Conservation (phyloP, 1,140 invertebrate species). For the Tetramorium simillimum region DNA sequence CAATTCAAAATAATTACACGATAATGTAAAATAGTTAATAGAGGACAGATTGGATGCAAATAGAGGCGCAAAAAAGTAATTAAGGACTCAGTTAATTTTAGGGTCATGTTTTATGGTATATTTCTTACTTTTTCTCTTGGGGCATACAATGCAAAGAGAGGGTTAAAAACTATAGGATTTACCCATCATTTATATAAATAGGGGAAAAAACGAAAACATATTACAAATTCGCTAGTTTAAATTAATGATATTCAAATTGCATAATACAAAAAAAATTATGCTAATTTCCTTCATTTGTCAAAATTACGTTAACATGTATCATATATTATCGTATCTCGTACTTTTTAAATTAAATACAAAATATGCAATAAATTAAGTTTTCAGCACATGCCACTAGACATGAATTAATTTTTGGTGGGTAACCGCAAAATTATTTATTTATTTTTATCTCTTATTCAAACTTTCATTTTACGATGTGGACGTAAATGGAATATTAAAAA, state of each 20-base stretch:
- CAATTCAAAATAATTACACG: conserved; percentile 23
- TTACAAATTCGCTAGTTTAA: conserved; percentile 63
- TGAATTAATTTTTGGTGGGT: background rate
- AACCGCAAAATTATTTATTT: background rate
- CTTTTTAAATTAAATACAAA: background rate
- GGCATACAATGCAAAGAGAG: conserved; percentile 68
- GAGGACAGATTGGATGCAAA: conserved; percentile 74
- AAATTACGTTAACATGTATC: background rate
- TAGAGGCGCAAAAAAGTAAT: conserved; percentile 77
- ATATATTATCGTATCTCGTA: background rate
- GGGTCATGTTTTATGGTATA: conserved; percentile 79
- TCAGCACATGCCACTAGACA: background rate
- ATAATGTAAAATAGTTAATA: conserved; percentile 71
- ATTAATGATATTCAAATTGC: conserved; percentile 61
- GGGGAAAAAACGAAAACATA: conserved; percentile 63
- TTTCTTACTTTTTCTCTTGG: conserved; percentile 59
- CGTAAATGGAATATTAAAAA: background rate
- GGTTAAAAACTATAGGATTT: conserved; percentile 70
- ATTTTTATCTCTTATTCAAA: background rate
- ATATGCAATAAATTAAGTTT: conserved; percentile 9
- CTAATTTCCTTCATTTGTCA: background rate
- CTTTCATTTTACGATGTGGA: background rate
- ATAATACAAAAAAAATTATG: conserved; percentile 20
- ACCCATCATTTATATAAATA: conserved; percentile 73
- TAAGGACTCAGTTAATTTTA: conserved; percentile 83